Base-by-base conservation (phyloP, 2,797 vertebrate species). In the Oreochromis mossambicus region DNA sequence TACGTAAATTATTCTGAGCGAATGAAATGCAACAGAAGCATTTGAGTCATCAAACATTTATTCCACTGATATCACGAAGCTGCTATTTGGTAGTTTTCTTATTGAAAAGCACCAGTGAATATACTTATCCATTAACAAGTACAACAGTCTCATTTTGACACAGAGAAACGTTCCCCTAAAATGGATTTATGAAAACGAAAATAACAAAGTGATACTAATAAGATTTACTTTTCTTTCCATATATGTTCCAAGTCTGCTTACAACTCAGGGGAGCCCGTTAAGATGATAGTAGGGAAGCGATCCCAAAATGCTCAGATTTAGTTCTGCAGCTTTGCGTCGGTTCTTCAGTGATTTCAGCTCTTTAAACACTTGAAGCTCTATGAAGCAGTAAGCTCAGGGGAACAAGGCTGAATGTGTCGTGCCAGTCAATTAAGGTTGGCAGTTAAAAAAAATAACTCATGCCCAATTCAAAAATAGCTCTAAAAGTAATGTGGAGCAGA, bases 341-440 rank as follows among this genome's bases (percentile, higher is more conserved):
- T 83, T 85, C 77, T 91, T 84, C 43, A 48, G 83, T 85, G 82
- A 92, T 93, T 91, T 82, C 77, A 88, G 80, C 81, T 87, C 78
- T 90, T 92, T 91, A 87, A 81, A 85, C 81, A 78, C 87, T 32
- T 63, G 58, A 38, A 24, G 81, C 85, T 83, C 88, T 68, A 50
- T 82, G 81, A 82, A 84, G 83, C 36, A 19, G 43, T 78, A 13
- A 84, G 78, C 88, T 80, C 85, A 38, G 38, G 88, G 86, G 89
- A 94, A 80, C 77, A 83, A 11, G 12, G 66, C 83, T 87, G 91
- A 89, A 88, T 87, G 85, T 85, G 83, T 89, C 81, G 86, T 79
- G 55, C 79, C 87, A 94, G 75, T 91, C 92, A 92, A 91, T 88
- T 92, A 87, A 84, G 82, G 56, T 77, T 55, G 83, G 84, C 43